Percentiles rank a stretch among this genome's conserved stretches.
Conservation (phyloP, 1,140 invertebrate genomes). For the Philotrypesis tridentata region DNA sequence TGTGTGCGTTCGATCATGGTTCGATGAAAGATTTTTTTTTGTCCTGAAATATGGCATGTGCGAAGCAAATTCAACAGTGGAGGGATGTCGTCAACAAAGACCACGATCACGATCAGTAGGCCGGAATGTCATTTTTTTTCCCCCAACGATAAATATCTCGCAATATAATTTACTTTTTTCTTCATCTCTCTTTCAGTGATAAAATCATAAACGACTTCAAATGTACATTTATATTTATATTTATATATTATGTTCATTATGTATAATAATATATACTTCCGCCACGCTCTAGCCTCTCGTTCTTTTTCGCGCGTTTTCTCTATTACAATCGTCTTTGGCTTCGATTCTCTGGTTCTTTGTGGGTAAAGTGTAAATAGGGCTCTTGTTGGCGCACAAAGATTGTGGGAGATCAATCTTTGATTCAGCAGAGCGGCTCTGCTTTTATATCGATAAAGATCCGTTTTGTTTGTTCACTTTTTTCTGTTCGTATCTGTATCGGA, state of each 20-base stretch:
- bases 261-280: background rate
- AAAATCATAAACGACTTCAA: constrained; percentile 19
- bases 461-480: constrained; percentile 6
- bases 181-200: background rate
- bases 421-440: constrained; percentile 62
- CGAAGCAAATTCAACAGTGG: background rate
- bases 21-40: no score
- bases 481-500: constrained; percentile 8
- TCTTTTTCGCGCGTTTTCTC: background rate
- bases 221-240: constrained; percentile 33
- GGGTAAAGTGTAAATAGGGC: constrained; percentile 48
- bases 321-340: background rate
- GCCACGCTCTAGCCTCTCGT: constrained; percentile 28
- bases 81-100: background rate
- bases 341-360: constrained; percentile 8
- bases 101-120: constrained; percentile 6
- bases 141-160: background rate
- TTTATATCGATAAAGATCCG: background rate
- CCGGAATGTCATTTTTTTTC: constrained; percentile 16
- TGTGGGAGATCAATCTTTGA: constrained; percentile 68
- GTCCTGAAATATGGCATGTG: background rate
- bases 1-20: no score
- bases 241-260: background rate
- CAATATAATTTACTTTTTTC: background rate
- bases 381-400: constrained; percentile 72